Evolutionary conservation across 23 tunicate species (phyloP), one percentile per base, ranked within the genome.

Genomic region (Clavelina lepadiformis): DNA sequence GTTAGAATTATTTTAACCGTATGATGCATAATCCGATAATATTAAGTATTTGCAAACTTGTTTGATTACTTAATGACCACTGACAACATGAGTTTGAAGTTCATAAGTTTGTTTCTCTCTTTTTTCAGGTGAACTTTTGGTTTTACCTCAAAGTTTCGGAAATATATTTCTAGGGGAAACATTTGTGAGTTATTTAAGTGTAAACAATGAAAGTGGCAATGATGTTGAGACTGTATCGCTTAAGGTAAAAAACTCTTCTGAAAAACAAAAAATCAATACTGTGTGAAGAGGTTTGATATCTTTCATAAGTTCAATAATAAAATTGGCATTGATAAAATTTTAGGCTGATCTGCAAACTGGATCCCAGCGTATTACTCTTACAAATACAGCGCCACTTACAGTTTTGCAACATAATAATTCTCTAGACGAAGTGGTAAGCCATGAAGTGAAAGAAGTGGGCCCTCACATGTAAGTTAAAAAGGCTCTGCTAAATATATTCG

Each of bases 401-500:
- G 47, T 11, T 51, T 53, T 87, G 19, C 29, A 59, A 2, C 71
- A 81, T 30, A 89, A 55, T 15, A 50, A 56, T 50, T 85, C 97
- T 38, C 28, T 75, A 24, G 97, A 89, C 70, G 85, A 81, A 57
- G 85, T 89, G 0, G 81, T 89, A 31, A 71, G 50, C 35, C 97
- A 89, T 64, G 97, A 89, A 81, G 97, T 89, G 4, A 89, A 89
- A 51, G 97, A 89, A 63, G 80, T 89, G 33, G 97, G 97, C 23
- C 81, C 83, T 46, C 96, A 88, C 72, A 88, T 88, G 83, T 76
- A 38, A 57, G 77, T 19, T 7, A 21, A n/a, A n/a, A n/a, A n/a
- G n/a, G n/a, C n/a, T n/a, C n/a, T n/a, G n/a, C n/a, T n/a, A n/a
- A n/a, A n/a, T n/a, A n/a, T n/a, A n/a, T n/a, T n/a, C n/a, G n/a